Base-by-base conservation (phyloP, 2,888 invertebrate species). In the Orthonychiurus folsomi region DNA sequence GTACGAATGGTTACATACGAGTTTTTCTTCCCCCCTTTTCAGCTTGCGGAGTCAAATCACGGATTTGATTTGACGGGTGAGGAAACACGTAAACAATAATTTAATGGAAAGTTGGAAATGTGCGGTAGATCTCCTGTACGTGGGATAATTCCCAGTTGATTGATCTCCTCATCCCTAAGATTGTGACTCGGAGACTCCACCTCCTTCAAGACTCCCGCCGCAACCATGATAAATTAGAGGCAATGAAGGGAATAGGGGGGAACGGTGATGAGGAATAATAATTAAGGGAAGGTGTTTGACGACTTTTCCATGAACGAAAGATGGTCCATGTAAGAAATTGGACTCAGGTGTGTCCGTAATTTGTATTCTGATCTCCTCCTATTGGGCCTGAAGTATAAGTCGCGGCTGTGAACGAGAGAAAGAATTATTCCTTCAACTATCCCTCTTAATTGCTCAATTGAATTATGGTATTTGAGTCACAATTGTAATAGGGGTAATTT, bases 191-290 rank as follows among this genome's bases (percentile, higher is more conserved):
- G n/a, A 9, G 37, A 37, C 37, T 37, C 37, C 37, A 9, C 37
- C 37, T 15, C 5, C 37, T n/a, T 37, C 9, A 37, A 37, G 37
- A 5, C 15, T 9, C 9, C 9, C 37, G 37, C 37, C 15, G 5
- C 37, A 37, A n/a, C 15, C 5, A 37, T 37, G 37, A 37, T 37
- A 37, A 37, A 37, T 37, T 37, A 37, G 37, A 37, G 37, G 15
- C 37, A 37, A 37, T 37, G 15, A 37, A 37, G 37, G 15, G 37
- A 37, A 37, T 9, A 37, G 37, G 15, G 15, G n/a, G n/a, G n/a
- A n/a, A n/a, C n/a, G n/a, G 37, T 37, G 37, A 37, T 37, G 37
- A 37, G 37, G 37, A 37, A 37, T 37, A 37, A 37, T 37, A 37
- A 37, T 37, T 37, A 37, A n/a, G 37, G 37, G 15, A 37, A 37